Evolutionary conservation across 1,140 invertebrate genomes (phyloP), one percentile per base, ranked within the genome.

Genomic region (Drosophila serrata): DNA sequence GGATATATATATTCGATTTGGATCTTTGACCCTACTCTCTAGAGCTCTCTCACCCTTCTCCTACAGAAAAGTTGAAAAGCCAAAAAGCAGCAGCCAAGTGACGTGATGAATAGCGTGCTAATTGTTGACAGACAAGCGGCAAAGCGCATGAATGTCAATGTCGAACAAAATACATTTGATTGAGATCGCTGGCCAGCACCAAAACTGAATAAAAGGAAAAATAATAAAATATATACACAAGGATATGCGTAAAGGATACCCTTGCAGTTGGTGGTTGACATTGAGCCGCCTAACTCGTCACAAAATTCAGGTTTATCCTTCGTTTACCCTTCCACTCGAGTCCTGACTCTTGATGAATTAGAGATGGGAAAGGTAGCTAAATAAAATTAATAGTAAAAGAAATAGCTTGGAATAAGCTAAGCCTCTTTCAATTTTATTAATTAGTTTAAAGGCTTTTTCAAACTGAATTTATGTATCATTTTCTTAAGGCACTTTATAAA

Each of bases 81-180:
- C 45, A 42, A 72, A 58, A 72, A 45, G 74, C 63, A 45, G 74
- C 63, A 69, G 31, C 65, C 45, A 63, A 85, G 64, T 90, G 85
- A 90, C 76, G 70, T 92, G 90, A 92, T 92, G 90, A 92, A 92
- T 92, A 91, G 90, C 90, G 90, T 92, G 90, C 90, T 92, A 92
- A 92, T 92, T 92, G 90, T 81, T 92, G 90, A 90, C 90, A 92
- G 90, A 81, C 85, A 90, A 67, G 86, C 69, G 70, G 78, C 62
- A 79, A 70, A 77, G 73, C 76, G 80, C 72, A 84, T 88, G 84
- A 87, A 88, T 88, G 68, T 84, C 84, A 87, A 82, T 80, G 81
- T 62, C 81, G 65, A 81, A 82, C 78, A 91, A 82, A 58, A 70
- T 61, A 67, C 77, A 70, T 73, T 82, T 85, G 85, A 88, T 90